Conservation (phyloP, 2,797 vertebrate genomes). For the Lithobates sylvaticus region DNA sequence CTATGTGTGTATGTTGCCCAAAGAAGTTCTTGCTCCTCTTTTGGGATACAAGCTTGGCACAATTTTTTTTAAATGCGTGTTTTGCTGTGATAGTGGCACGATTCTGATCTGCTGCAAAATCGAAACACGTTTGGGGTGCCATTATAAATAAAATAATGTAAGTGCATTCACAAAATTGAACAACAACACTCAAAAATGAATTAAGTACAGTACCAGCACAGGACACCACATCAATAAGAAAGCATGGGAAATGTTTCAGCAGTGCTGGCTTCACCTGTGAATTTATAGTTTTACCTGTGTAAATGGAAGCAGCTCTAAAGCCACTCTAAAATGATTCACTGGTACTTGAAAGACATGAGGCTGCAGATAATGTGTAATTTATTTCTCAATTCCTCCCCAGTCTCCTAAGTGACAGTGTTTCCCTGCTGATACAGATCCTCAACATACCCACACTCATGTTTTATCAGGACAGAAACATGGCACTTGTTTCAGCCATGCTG, state of each 20-base stretch:
- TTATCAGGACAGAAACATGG: constrained; percentile 21
- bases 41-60: too few relatives aligned
- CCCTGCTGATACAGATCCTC: constrained; percentile 24
- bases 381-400: constrained; percentile 30
- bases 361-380: constrained; percentile 41
- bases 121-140: too few relatives aligned
- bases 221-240: not conserved
- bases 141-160: too few relatives aligned
- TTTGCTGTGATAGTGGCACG: too few relatives aligned
- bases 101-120: too few relatives aligned
- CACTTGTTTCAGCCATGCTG: constrained; percentile 8
- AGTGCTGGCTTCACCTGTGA: constrained; percentile 28
- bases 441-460: constrained; percentile 2
- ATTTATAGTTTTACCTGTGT: constrained; percentile 43
- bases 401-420: constrained; percentile 43
- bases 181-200: not conserved
- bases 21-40: too few relatives aligned
- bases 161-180: not conserved
- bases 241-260: constrained; percentile 12
- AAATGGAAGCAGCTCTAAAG: constrained; percentile 34
- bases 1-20: too few relatives aligned
- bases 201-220: not conserved
- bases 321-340: constrained; percentile 50
- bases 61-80: too few relatives aligned
- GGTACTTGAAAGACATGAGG: constrained; percentile 41